Base-by-base conservation (phyloP, 2,113 vertebrate species). In the Hippopotamus amphibius region DNA sequence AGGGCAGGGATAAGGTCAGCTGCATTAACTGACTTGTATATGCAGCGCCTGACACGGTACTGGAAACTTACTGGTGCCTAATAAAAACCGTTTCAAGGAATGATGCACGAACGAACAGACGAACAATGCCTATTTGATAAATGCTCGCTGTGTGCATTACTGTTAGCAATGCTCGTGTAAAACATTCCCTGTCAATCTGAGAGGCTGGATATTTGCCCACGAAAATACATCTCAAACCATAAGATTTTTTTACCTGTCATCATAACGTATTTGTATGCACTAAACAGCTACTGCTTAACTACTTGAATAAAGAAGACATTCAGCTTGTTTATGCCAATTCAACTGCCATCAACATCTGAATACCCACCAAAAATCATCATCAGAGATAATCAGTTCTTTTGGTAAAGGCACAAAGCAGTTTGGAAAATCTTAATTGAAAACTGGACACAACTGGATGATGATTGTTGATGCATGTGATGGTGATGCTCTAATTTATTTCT, bases 401-500 rank as follows among this genome's bases (percentile, higher is more conserved):
- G 90, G 95, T 63, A 94, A 71, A 97, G 24, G 30, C 91, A 96
- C 63, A 50, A 57, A 96, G 79, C 95, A 95, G 95, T 97, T 98
- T 95, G 68, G 97, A 97, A 77, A 46, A 98, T 95, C 77, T 96
- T 85, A 98, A 97, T 97, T 98, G 96, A 98, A 98, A 98, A 97
- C 96, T 98, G 96, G 97, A 98, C 77, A 96, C 72, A 97, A 97
- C 43, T 88, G 97, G 96, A 83, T 68, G 14, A 83, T 1, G 14
- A 98, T 46, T 97, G 82, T 97, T 92, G 88, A 97, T 96, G 92
- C 98, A 98, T 97, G 96, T n/a, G n/a, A 97, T 94, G 63, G 89
- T 95, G 93, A 98, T 91, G 96, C 97, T 97, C 97, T 98, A 95
- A 98, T 96, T 97, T 98, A 97, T 98, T 98, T 98, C 97, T 97